Percentiles rank a stretch among this genome's conserved stretches.
Evolutionary conservation across 2,888 invertebrate species (phyloP).

Genomic region (Amiota mariae): DNA sequence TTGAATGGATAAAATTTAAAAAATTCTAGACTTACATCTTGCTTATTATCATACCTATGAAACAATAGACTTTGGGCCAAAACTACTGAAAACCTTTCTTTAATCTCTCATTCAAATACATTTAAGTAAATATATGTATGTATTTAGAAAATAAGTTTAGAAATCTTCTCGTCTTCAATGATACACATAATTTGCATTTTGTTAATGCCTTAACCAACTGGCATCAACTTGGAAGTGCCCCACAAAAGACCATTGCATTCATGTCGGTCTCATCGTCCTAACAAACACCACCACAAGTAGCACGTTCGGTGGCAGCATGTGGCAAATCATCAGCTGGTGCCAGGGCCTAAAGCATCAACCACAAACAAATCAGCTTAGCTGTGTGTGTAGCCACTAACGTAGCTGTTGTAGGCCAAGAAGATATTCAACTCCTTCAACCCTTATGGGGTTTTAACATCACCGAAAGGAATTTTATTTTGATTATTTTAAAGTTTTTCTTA

Average conservation of each 20-base stretch:
- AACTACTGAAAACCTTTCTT: too few relatives aligned
- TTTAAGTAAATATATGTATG: too few relatives aligned
- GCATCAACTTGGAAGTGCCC: constrained; percentile 96
- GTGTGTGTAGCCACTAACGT: constrained; percentile 89
- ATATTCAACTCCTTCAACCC: constrained; percentile 88
- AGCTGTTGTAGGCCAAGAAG: constrained; percentile 89
- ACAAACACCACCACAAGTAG: constrained; percentile 76
- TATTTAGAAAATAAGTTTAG: too few relatives aligned
- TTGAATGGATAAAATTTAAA: too few relatives aligned
- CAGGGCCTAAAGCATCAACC: constrained; percentile 84
- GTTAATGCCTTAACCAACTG: constrained; percentile 95
- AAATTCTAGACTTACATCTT: too few relatives aligned
- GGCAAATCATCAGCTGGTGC: constrained; percentile 79
- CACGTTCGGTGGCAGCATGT: constrained; percentile 84
- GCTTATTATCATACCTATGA: too few relatives aligned
- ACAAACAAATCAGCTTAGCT: constrained; percentile 90
- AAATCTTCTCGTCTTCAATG: constrained; percentile 97
- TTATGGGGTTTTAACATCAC: constrained; percentile 88
- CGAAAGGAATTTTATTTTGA: constrained; percentile 82
- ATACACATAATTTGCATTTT: constrained; percentile 96
- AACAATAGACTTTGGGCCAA: too few relatives aligned
- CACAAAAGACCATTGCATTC: constrained; percentile 92
- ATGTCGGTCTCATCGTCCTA: constrained; percentile 95
- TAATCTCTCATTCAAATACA: too few relatives aligned
- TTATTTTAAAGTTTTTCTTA: constrained; percentile 27